Base-by-base conservation (phyloP, 2,888 invertebrate species). In the Protophormia terraenovae region DNA sequence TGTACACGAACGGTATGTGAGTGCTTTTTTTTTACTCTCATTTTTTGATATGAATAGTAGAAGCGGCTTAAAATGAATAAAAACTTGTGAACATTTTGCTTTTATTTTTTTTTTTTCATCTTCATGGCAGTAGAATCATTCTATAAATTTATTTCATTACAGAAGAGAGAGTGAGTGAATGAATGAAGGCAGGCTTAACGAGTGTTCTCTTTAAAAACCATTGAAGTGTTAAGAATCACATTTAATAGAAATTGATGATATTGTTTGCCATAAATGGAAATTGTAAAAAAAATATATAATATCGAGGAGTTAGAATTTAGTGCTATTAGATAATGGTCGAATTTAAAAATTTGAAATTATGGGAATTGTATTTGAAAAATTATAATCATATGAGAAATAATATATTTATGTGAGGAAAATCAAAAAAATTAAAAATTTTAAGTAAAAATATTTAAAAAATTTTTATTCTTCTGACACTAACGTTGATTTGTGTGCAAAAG, bases 171-270 rank as follows among this genome's bases (percentile, higher is more conserved):
- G 45, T 41, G 29, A 69, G 24, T 32, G 66, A 55, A 3, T 53
- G 60, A 35, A 62, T 60, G 19, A 55, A 78, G 60, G 45, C 58
- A 53, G 58, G 19, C 73, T 78, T 77, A 82, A 73, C 73, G 69
- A 47, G 60, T 67, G 69, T 55, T 67, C 32, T 47, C 58, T 81
- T 85, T 55, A 75, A 78, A 77, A 85, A 69, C 64, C 75, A 85
- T 64, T 82, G 69, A 85, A 77, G 81, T 81, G 84, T 69, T 78
- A 85, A 81, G 55, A 73, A 69, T 29, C 22, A 62, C 71, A 78
- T 78, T 85, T 73, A 64, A 85, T 75, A 47, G 55, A 82, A 85
- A 85, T 78, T 82, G 73, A 82, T 82, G 81, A 78, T 82, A 71
- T 82, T 78, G 53, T 84, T 75, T 53, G 62, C 29, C 50, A 38